These are phyloP conservation scores for Parnassius apollo DNA, from an alignment of 2,888 invertebrate species.

Conservation along the genomic window DNA sequence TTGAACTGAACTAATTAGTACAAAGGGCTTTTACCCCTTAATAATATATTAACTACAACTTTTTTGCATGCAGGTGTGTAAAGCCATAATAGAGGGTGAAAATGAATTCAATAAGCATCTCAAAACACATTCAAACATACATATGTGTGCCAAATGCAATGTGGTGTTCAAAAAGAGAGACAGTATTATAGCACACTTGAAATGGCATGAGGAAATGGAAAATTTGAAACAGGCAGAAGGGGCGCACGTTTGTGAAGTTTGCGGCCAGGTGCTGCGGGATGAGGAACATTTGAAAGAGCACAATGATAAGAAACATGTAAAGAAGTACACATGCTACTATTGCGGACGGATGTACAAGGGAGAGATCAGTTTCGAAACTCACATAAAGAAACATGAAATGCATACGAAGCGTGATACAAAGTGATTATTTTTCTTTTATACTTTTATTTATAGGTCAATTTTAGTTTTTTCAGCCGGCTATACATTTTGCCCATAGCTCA, in stretches of 20 bases:
- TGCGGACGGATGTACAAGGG: conserved; percentile 67
- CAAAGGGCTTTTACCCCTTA: no score
- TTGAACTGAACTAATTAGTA: no score
- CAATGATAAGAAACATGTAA: conserved; percentile 51
- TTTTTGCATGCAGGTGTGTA: conserved; percentile 53
- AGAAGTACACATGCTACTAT: conserved; percentile 64
- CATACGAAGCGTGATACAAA: conserved; percentile 34
- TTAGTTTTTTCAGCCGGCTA: background rate
- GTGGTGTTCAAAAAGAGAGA: conserved; percentile 56
- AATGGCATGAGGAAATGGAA: conserved; percentile 49
- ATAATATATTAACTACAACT: no score
- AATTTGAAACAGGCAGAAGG: conserved; percentile 31
- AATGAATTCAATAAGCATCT: conserved; percentile 55
- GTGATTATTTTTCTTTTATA: conserved; percentile 33
- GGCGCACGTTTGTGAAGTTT: conserved; percentile 59
- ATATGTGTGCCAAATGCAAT: conserved; percentile 58
- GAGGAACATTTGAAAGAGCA: conserved; percentile 50
- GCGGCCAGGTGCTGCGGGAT: conserved; percentile 51
- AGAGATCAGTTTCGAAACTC: conserved; percentile 55
- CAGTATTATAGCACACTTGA: conserved; percentile 56
- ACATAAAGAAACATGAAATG: conserved; percentile 65
- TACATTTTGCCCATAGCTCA: no score
- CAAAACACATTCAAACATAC: conserved; percentile 52
- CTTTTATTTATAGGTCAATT: background rate
- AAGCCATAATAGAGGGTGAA: conserved; percentile 53